Conservation (phyloP, 2,797 vertebrate genomes). For the Martes flavigula region DNA sequence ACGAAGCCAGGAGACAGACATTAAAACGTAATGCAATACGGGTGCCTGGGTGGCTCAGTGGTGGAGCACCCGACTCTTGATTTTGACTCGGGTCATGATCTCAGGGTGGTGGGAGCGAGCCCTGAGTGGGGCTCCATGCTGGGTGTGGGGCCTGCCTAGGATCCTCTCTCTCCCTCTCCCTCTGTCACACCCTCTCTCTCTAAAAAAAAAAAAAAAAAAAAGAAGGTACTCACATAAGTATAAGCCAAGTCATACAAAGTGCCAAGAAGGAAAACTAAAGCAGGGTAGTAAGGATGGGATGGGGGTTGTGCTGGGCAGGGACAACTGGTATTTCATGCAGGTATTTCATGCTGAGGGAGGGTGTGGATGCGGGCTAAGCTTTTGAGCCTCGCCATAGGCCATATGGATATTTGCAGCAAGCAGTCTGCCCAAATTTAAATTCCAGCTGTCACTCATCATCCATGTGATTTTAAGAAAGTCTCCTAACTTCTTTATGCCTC, state of each 20-base stretch:
- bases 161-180: not conserved
- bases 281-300: not conserved
- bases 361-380: accelerated
- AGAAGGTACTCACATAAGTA: not conserved
- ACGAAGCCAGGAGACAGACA: not conserved
- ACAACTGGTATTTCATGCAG: not conserved
- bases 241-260: not conserved
- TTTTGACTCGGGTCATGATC: not conserved
- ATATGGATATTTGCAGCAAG: not conserved
- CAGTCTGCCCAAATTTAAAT: not conserved
- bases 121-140: accelerated
- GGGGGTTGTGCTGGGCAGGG: not conserved
- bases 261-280: not conserved
- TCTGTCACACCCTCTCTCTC: not conserved
- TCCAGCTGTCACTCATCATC: too few species aligned
- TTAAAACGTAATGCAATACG: not conserved
- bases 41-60: too few species aligned
- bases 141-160: not conserved
- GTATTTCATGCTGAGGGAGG: not conserved
- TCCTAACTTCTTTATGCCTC: not conserved
- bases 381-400: not conserved
- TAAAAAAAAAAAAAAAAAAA: not conserved
- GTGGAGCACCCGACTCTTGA: not conserved
- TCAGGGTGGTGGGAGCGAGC: not conserved
- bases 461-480: not conserved